A percentile compares a stretch with the other conserved stretches of the same genome.
phyloP scores from a whole-genome alignment of 2,888 invertebrate genomes.

The Luperina testacea region DNA sequence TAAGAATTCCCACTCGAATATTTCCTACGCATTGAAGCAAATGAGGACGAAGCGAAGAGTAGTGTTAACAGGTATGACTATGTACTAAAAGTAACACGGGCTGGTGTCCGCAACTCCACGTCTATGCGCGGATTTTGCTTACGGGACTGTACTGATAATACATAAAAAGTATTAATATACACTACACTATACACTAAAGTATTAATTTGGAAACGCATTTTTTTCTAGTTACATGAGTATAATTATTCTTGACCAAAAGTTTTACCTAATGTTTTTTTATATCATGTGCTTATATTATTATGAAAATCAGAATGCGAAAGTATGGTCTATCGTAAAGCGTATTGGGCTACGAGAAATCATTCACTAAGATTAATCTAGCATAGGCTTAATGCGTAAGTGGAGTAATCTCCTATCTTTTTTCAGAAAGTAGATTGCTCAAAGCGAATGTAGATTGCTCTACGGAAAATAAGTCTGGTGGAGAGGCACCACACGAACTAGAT shows the following conservation, averaged over 20 bases:
- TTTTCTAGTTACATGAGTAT: not conserved
- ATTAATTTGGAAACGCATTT: not conserved
- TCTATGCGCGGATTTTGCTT: not conserved
- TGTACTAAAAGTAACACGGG: not conserved
- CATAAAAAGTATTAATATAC: too few species aligned
- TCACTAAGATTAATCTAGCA: not conserved
- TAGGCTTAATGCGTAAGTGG: not conserved
- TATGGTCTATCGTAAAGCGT: not conserved
- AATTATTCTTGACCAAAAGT: not conserved
- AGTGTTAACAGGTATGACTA: constrained; percentile 94
- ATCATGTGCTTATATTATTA: not conserved
- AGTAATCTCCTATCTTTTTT: not conserved
- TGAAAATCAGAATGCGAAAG: not conserved
- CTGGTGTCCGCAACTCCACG: not conserved
- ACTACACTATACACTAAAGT: too few species aligned
- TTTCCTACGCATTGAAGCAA: constrained; percentile 98
- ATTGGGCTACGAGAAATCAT: not conserved
- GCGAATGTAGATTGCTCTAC: not conserved
- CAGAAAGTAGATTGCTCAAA: not conserved
- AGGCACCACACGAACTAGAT: not conserved
- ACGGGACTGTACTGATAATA: constrained; percentile 31
- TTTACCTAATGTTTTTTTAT: not conserved
- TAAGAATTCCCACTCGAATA: constrained; percentile 99
- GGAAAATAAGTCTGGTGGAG: not conserved
- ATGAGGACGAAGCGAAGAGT: constrained; percentile 98